Evolutionary conservation across 2,888 invertebrate species (phyloP).

Genomic region (Orthosia cruda): DNA sequence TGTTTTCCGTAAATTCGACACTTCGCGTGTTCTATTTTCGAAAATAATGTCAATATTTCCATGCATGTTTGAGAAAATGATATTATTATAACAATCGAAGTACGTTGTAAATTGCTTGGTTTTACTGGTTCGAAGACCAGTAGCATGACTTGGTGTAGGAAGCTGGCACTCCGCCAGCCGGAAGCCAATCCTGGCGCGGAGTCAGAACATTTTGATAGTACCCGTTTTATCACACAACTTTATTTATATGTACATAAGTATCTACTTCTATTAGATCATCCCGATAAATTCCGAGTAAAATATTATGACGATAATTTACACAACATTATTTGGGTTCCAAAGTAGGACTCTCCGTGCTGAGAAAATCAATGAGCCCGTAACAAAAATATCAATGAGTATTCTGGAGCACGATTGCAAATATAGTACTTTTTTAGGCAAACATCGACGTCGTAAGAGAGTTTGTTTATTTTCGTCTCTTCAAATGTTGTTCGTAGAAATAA

Average conservation of each 20-base stretch:
- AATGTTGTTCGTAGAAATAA: slow-evolving; percentile 49
- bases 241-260: slow-evolving; percentile 69
- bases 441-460: slow-evolving; percentile 28
- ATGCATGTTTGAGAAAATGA: no score
- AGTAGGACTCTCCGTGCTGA: slow-evolving; percentile 25
- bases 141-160: slow-evolving; percentile 73
- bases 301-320: slow-evolving; percentile 62
- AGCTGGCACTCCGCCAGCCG: slow-evolving; percentile 85
- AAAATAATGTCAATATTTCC: no score
- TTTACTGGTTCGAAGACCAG: slow-evolving; percentile 75
- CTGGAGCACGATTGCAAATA: slow-evolving; percentile 41
- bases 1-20: no score
- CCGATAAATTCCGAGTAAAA: slow-evolving; percentile 63
- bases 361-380: slow-evolving; percentile 59
- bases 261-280: slow-evolving; percentile 59
- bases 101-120: slow-evolving; percentile 73
- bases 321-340: slow-evolving; percentile 34
- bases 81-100: slow-evolving; percentile 54
- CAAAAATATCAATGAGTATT: slow-evolving; percentile 54
- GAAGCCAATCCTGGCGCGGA: slow-evolving; percentile 85
- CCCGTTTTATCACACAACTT: slow-evolving; percentile 77
- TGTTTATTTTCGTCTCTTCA: slow-evolving; percentile 47
- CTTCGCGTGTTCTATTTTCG: no score
- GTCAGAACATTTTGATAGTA: slow-evolving; percentile 85
- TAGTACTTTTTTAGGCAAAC: slow-evolving; percentile 42